Evolutionary conservation across 2,797 vertebrate genomes (phyloP).

Genomic region (Channallabes apus): DNA sequence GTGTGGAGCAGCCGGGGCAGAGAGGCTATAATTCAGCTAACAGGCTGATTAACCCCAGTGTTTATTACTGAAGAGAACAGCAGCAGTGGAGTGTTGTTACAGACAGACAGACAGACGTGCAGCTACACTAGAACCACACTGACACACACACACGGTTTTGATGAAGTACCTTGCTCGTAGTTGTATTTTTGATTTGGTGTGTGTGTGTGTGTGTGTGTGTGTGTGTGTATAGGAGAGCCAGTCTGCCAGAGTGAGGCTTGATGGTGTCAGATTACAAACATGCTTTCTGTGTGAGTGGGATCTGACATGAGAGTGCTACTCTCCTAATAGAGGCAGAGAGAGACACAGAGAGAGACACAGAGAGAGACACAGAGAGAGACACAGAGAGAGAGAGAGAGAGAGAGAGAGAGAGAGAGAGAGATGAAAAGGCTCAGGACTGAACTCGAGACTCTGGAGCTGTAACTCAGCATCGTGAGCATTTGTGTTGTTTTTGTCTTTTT

Average conservation of each 20-base stretch:
- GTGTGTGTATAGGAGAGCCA: neutral
- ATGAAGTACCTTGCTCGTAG: no score
- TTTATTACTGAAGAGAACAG: conserved; percentile 30
- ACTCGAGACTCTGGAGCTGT: neutral
- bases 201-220: neutral
- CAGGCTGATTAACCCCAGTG: conserved; percentile 22
- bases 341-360: neutral
- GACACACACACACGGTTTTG: neutral
- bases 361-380: neutral
- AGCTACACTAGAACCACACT: neutral
- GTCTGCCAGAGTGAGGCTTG: conserved; percentile 10
- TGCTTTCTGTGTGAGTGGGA: neutral
- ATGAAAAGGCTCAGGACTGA: neutral
- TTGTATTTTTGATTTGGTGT: no score
- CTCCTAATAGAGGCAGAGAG: neutral
- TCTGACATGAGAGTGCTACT: conserved; percentile 4
- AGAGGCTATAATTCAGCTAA: conserved; percentile 34
- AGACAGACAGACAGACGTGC: neutral
- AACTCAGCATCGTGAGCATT: neutral
- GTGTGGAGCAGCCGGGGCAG: conserved; percentile 15
- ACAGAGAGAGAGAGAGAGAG: neutral
- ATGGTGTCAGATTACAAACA: conserved; percentile 19
- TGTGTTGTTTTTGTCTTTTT: neutral
- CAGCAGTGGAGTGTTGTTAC: neutral
- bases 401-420: neutral